Conservation (phyloP, 2,797 vertebrate genomes). For the Tenualosa thibaudeaui region DNA sequence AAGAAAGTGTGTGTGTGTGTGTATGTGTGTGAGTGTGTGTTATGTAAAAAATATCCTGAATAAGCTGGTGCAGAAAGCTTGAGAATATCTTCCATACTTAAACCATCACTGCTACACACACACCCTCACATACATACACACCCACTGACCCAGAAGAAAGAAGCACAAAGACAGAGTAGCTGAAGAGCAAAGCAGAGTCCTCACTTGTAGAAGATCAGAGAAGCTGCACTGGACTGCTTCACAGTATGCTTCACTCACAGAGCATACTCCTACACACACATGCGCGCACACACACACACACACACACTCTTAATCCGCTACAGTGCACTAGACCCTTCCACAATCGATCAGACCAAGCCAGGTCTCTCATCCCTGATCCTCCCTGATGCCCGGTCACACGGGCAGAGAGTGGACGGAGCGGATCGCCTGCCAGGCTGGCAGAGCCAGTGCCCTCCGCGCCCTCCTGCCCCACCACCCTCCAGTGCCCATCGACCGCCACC, state of each 20-base stretch:
- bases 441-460: not conserved
- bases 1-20: not conserved
- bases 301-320: conserved; percentile 30
- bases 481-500: not conserved
- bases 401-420: not conserved
- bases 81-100: not conserved
- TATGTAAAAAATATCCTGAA: not conserved
- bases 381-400: not conserved
- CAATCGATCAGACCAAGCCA: conserved; percentile 38
- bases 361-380: conserved; percentile 11
- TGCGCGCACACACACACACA: conserved; percentile 6
- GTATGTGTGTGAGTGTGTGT: not conserved
- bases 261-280: not conserved
- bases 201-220: conserved; percentile 15
- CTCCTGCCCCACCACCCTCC: not conserved
- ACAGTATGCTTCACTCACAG: conserved; percentile 6
- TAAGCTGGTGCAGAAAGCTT: not conserved
- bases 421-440: not conserved
- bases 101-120: no score
- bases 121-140: no score
- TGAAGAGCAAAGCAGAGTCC: not conserved
- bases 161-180: not conserved
- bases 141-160: no score
- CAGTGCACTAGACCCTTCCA: conserved; percentile 20
- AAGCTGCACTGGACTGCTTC: conserved; percentile 11